These are phyloP conservation scores for Phocides pigmalion DNA, from an alignment of 1,140 invertebrate species.

Conservation along the genomic window DNA sequence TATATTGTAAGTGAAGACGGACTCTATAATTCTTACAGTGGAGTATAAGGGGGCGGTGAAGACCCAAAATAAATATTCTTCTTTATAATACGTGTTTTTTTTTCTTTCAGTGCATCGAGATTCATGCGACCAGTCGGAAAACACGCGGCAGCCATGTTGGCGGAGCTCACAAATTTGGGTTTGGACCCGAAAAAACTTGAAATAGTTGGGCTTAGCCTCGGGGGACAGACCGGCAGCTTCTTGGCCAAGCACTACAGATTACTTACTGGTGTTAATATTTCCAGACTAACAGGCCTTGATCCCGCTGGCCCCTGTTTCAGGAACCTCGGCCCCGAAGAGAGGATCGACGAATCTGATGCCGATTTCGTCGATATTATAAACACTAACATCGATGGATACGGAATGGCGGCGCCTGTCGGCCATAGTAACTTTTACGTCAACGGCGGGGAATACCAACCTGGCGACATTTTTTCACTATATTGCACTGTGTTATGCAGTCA, in stretches of 20 bases:
- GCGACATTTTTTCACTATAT: slow-evolving; percentile 57
- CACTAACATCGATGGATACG: slow-evolving; percentile 88
- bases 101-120: slow-evolving; percentile 57
- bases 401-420: slow-evolving; percentile 86
- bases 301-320: slow-evolving; percentile 72
- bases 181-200: slow-evolving; percentile 63
- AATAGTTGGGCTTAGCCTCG: slow-evolving; percentile 64
- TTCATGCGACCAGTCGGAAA: slow-evolving; percentile 58
- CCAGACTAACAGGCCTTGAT: slow-evolving; percentile 66
- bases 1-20: too few relatives aligned
- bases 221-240: slow-evolving; percentile 63
- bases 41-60: too few relatives aligned
- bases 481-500: slow-evolving; percentile 64
- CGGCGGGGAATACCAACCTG: slow-evolving; percentile 88
- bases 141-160: slow-evolving; percentile 59
- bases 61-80: too few relatives aligned
- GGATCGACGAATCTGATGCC: slow-evolving; percentile 62
- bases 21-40: too few relatives aligned
- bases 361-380: slow-evolving; percentile 85
- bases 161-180: slow-evolving; percentile 47
- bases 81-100: slow-evolving; percentile 10
- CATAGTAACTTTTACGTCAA: slow-evolving; percentile 88
- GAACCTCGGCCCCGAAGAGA: slow-evolving; percentile 55
- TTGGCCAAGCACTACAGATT: slow-evolving; percentile 62
- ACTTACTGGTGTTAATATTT: slow-evolving; percentile 63